Percentiles rank a stretch among this genome's conserved stretches.
Evolutionary conservation across 2,797 vertebrate species (phyloP).

Genomic region (Dipus sagitta): DNA sequence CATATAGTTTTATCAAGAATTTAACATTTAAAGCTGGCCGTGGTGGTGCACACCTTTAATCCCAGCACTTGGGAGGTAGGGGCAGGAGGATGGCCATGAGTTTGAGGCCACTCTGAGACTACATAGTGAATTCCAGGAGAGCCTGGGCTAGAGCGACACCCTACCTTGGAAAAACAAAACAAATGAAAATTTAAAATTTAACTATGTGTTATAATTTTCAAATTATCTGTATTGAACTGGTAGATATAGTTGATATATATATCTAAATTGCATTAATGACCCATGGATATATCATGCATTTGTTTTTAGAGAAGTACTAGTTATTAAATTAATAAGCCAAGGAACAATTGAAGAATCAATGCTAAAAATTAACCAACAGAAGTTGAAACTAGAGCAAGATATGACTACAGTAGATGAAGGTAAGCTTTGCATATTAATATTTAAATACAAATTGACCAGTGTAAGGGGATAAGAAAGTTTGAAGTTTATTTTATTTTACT

Average conservation of each 20-base stretch:
- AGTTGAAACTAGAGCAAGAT: slow-evolving; percentile 96
- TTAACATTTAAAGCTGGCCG: neutral
- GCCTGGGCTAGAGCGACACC: too few species aligned
- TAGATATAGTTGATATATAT: neutral
- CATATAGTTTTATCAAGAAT: neutral
- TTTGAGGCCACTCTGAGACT: too few species aligned
- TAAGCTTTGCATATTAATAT: slow-evolving; percentile 82
- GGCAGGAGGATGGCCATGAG: too few species aligned
- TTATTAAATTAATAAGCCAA: slow-evolving; percentile 95
- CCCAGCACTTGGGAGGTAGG: too few species aligned
- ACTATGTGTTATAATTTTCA: slow-evolving; percentile 39
- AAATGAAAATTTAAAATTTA: neutral
- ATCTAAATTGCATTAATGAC: slow-evolving; percentile 55
- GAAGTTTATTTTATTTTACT: too few species aligned
- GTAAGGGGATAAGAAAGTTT: neutral
- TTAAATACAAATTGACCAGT: neutral
- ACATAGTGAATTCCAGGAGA: too few species aligned
- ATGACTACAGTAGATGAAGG: slow-evolving; percentile 95
- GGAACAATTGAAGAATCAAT: slow-evolving; percentile 96
- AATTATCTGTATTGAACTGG: slow-evolving; percentile 25
- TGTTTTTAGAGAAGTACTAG: slow-evolving; percentile 90
- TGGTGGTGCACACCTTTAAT: too few species aligned
- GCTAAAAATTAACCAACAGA: slow-evolving; percentile 95
- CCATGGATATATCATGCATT: slow-evolving; percentile 26
- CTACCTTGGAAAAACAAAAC: too few species aligned